Conservation (phyloP, 1,140 invertebrate species). For the Euborellia annulipes region DNA sequence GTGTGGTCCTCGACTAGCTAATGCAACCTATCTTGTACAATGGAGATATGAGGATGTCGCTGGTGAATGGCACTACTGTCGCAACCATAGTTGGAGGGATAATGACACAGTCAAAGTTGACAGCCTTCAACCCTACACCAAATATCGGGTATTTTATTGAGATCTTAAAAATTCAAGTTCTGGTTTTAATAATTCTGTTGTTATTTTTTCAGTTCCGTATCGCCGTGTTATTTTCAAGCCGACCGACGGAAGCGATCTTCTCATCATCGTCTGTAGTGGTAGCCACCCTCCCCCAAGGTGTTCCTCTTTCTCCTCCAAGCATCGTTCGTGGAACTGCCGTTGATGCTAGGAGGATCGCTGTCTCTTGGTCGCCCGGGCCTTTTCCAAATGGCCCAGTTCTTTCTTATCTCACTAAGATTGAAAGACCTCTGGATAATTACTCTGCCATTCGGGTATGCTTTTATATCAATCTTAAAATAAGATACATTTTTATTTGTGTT, state of each 20-base stretch:
- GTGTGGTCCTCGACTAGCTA: slow-evolving; percentile 39
- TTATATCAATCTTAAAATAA: too few relatives aligned
- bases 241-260: slow-evolving; percentile 51
- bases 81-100: slow-evolving; percentile 45
- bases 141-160: slow-evolving; percentile 50
- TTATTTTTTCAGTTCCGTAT: slow-evolving; percentile 59
- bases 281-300: slow-evolving; percentile 52
- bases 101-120: slow-evolving; percentile 51
- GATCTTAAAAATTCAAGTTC: slow-evolving; percentile 10
- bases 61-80: slow-evolving; percentile 54
- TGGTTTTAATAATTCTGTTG: slow-evolving; percentile 14
- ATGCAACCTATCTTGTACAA: slow-evolving; percentile 55
- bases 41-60: slow-evolving; percentile 53
- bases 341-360: slow-evolving; percentile 64
- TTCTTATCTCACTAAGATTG: slow-evolving; percentile 60
- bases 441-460: slow-evolving; percentile 38
- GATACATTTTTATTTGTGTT: too few relatives aligned
- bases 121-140: slow-evolving; percentile 70
- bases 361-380: slow-evolving; percentile 73
- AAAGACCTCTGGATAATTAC: slow-evolving; percentile 38
- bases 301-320: slow-evolving; percentile 52
- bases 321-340: slow-evolving; percentile 60
- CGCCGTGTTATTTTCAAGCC: slow-evolving; percentile 45
- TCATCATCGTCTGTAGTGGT: slow-evolving; percentile 68
- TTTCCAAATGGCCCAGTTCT: slow-evolving; percentile 76